These are phyloP conservation scores for Euplexia lucipara DNA, from an alignment of 2,888 invertebrate genomes.

Conservation along the genomic window DNA sequence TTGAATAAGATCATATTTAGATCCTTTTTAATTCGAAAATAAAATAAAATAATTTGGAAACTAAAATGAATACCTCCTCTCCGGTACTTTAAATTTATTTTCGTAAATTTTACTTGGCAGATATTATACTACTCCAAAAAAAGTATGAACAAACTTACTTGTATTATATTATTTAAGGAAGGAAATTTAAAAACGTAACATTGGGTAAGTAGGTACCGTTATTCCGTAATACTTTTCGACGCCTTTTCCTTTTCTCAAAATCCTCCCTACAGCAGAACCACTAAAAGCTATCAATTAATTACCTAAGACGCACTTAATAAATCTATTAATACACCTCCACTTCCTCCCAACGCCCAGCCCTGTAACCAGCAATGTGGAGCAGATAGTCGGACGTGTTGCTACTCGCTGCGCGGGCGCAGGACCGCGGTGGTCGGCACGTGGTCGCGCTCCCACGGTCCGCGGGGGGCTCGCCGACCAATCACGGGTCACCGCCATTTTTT, in stretches of 20 bases:
- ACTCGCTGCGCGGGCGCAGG: constrained; percentile 66
- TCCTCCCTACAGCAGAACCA: not conserved
- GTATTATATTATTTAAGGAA: too few species aligned
- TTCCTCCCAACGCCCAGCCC: constrained; percentile 42
- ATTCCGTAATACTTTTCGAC: too few species aligned
- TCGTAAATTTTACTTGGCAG: too few species aligned
- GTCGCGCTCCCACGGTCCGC: constrained; percentile 82
- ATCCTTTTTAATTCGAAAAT: too few species aligned
- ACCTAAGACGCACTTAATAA: constrained; percentile 1
- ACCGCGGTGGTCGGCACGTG: constrained; percentile 78
- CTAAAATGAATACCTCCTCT: too few species aligned
- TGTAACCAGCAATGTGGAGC: constrained; percentile 53
- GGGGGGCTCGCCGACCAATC: constrained; percentile 72
- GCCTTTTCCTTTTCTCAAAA: not conserved
- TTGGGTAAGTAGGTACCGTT: too few species aligned
- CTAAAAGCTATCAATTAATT: not conserved
- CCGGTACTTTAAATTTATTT: too few species aligned
- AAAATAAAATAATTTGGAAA: too few species aligned
- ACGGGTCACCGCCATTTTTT: constrained; percentile 63
- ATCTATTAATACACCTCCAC: constrained; percentile 38
- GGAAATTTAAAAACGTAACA: not conserved
- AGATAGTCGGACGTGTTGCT: constrained; percentile 71
- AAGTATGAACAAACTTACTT: too few species aligned
- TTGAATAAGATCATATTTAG: too few species aligned
- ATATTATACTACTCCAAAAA: too few species aligned